Base-by-base conservation (phyloP, 2,113 vertebrate genomes). In the Dendropsophus ebraccatus region DNA sequence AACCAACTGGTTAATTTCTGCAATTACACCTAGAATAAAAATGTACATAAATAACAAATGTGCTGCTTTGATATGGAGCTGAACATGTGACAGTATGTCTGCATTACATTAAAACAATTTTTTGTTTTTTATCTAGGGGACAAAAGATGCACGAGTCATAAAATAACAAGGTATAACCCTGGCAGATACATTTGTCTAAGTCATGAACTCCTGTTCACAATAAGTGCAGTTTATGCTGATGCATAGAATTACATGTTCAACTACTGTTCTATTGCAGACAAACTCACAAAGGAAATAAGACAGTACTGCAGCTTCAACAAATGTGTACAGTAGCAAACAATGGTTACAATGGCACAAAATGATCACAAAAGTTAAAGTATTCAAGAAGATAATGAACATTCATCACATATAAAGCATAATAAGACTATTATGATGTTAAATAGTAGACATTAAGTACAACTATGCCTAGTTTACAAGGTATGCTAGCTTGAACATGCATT, bases 241-340 rank as follows among this genome's bases (percentile, higher is more conserved):
- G 23, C 41, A 47, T n/a, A 25, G 12, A 75, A 75, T 75, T 75
- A 75, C 23, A 73, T 73, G 19, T 45, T 45, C 19, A 73, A n/a
- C 37, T 73, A 73, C 23, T 14, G 17, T 75, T 75, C n/a, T n/a
- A 14, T 41, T 49, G n/a, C 8, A 23, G 69, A 73, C 35, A 75
- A 4, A 16, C n/a, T 75, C n/a, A 25, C 72, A 75, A 25, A 49
- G 41, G 45, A 49, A 75, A 75, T 47, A 49, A 28, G 49, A 75
- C 7, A 49, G 23, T 49, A 28, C 5, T 49, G n/a, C 41, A 25
- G 45, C 13, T 17, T n/a, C 7, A 21, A 6, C 13, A 47, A 49
- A 47, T 45, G 37, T 73, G 23, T 45, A n/a, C 23, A 7, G 6
- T 19, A 13, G 14, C 16, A 62, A 62, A 25, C 13, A 49, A 16